Percentiles rank a stretch among this genome's conserved stretches.
These are phyloP conservation scores for Discoglossus pictus DNA, from an alignment of 2,797 vertebrate species.

Conservation along the genomic window DNA sequence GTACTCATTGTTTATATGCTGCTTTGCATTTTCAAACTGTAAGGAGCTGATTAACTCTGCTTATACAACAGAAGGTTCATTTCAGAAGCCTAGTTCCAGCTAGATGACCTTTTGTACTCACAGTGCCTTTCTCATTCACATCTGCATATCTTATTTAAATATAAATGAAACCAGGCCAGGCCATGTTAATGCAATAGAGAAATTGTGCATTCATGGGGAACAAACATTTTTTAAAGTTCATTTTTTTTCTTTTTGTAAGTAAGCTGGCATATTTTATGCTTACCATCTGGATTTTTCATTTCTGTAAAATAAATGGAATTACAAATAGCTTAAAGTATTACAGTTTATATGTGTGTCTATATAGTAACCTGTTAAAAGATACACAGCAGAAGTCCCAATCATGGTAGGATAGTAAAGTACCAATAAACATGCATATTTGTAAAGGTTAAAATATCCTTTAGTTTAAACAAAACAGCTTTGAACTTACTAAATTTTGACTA, in stretches of 20 bases:
- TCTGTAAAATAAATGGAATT: not conserved
- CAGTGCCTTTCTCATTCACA: not conserved
- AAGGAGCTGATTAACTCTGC: not conserved
- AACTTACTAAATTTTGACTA: no score
- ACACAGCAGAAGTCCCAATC: no score
- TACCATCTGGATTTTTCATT: not conserved
- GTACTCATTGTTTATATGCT: no score
- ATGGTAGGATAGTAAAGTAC: no score
- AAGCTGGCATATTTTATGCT: not conserved
- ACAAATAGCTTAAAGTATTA: no score
- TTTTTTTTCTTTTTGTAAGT: conserved; percentile 1
- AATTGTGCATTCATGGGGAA: conserved; percentile 9
- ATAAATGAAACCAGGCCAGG: conserved; percentile 18
- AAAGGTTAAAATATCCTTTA: no score
- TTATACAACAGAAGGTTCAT: not conserved
- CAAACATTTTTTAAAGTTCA: conserved; percentile 3
- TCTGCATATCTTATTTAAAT: conserved; percentile 26
- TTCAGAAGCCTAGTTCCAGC: not conserved
- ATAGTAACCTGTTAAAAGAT: no score
- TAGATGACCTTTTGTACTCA: conserved; percentile 13
- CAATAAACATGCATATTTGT: no score
- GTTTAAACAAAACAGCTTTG: no score
- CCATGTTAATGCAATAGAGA: conserved; percentile 8
- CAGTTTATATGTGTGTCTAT: no score
- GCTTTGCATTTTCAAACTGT: no score